Percentiles rank a stretch among this genome's conserved stretches.
These are phyloP conservation scores for Kryptolebias ocellatus DNA, from an alignment of 2,797 vertebrate species.

Conservation along the genomic window DNA sequence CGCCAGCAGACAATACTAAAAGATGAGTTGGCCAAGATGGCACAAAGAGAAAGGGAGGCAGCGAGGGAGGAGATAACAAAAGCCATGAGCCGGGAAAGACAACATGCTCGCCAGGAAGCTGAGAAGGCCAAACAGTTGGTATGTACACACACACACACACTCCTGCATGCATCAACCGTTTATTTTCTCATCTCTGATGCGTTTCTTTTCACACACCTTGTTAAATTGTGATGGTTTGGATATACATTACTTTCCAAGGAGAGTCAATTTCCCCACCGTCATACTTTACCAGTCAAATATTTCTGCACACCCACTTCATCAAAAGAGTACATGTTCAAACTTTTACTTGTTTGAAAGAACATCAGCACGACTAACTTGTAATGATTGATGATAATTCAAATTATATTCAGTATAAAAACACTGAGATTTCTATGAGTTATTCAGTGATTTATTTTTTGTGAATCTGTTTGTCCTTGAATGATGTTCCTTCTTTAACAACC, in stretches of 20 bases:
- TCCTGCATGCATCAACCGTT: not conserved
- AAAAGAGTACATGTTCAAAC: too few species aligned
- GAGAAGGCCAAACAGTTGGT: constrained; percentile 82
- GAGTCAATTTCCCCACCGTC: too few species aligned
- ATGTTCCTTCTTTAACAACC: constrained; percentile 1
- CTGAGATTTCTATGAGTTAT: too few species aligned
- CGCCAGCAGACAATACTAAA: constrained; percentile 83
- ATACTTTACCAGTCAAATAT: too few species aligned
- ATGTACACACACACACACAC: constrained; percentile 1
- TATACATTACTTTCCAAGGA: too few species aligned
- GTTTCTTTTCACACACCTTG: too few species aligned
- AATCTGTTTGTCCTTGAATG: not conserved
- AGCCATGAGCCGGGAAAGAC: constrained; percentile 66
- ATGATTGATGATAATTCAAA: not conserved
- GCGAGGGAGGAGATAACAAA: constrained; percentile 71
- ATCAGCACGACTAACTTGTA: not conserved
- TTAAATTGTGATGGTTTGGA: too few species aligned
- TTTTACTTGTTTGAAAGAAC: not conserved
- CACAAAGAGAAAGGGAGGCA: constrained; percentile 82
- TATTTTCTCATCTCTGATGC: not conserved
- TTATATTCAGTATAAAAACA: too few species aligned
- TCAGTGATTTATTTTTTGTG: not conserved
- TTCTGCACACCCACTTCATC: too few species aligned
- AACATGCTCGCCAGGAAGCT: constrained; percentile 71
- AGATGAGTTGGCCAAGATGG: constrained; percentile 82